Percentiles rank a stretch among this genome's conserved stretches.
Evolutionary conservation across 2,888 invertebrate genomes (phyloP).

Genomic region (Drosophila mimica): DNA sequence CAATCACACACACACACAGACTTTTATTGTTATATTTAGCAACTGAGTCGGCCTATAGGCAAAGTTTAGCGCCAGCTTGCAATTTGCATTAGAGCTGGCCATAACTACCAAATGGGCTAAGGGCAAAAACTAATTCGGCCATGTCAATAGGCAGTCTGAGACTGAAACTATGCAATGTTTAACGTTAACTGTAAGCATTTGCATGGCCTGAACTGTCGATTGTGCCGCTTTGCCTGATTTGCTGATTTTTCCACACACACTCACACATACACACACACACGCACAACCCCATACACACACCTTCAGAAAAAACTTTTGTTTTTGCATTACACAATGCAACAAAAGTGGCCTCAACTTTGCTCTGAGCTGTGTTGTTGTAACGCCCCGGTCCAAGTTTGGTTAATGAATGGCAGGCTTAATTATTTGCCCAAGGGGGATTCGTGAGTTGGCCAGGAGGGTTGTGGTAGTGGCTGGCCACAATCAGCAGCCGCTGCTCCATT

Average conservation of each 20-base stretch:
- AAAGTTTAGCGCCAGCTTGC: constrained; percentile 52
- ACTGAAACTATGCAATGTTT: constrained; percentile 22
- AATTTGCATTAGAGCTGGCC: constrained; percentile 29
- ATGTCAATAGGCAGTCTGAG: constrained; percentile 18
- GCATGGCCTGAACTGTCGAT: constrained; percentile 40
- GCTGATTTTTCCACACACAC: constrained; percentile 26
- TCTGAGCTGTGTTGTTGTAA: constrained; percentile 37
- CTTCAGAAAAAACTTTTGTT: constrained; percentile 31
- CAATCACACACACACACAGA: neutral
- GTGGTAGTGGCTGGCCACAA: constrained; percentile 27
- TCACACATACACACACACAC: constrained; percentile 11
- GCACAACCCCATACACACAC: neutral
- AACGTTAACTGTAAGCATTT: constrained; percentile 32
- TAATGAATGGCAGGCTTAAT: constrained; percentile 76
- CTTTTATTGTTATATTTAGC: constrained; percentile 20
- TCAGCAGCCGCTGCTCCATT: constrained; percentile 55
- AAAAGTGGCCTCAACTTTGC: constrained; percentile 59
- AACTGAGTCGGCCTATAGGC: constrained; percentile 8
- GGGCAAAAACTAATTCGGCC: constrained; percentile 38
- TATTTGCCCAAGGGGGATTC: constrained; percentile 58
- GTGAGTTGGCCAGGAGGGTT: constrained; percentile 5
- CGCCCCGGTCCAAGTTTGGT: constrained; percentile 52
- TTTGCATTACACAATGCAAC: constrained; percentile 50
- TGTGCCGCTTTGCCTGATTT: constrained; percentile 33
- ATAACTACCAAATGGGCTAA: constrained; percentile 20